A percentile compares a stretch with the other conserved stretches of the same genome.
Conservation (phyloP, 2,888 invertebrate genomes). For the Heliconius ismenius region DNA sequence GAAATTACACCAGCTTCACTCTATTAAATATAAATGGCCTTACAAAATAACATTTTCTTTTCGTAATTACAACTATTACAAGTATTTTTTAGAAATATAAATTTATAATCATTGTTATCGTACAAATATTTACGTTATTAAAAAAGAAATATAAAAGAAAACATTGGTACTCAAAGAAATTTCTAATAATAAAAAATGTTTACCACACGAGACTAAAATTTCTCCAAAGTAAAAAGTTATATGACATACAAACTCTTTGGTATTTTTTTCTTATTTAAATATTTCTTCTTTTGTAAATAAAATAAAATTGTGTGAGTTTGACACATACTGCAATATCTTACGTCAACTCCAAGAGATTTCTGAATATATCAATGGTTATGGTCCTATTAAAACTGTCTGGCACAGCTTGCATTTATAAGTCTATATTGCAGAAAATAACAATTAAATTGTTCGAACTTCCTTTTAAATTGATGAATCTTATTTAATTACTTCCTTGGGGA, state of each 20-base stretch:
- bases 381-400: slow-evolving; percentile 20
- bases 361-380: slow-evolving; percentile 4
- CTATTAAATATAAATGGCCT: neutral
- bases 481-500: slow-evolving; percentile 39
- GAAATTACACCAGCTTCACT: neutral
- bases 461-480: slow-evolving; percentile 34
- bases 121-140: no score
- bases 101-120: no score
- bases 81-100: no score
- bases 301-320: slow-evolving; percentile 36
- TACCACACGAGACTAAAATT: neutral
- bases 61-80: neutral
- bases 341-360: slow-evolving; percentile 43
- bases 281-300: slow-evolving; percentile 53
- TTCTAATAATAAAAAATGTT: neutral
- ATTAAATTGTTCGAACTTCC: slow-evolving; percentile 24
- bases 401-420: slow-evolving; percentile 12
- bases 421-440: slow-evolving; percentile 16
- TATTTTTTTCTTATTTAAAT: no score
- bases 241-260: neutral
- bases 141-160: neutral
- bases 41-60: neutral
- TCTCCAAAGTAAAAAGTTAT: neutral
- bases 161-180: neutral
- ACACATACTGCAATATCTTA: slow-evolving; percentile 40